Evolutionary conservation across 2,113 vertebrate genomes (phyloP).

Genomic region (Sylvia atricapilla): DNA sequence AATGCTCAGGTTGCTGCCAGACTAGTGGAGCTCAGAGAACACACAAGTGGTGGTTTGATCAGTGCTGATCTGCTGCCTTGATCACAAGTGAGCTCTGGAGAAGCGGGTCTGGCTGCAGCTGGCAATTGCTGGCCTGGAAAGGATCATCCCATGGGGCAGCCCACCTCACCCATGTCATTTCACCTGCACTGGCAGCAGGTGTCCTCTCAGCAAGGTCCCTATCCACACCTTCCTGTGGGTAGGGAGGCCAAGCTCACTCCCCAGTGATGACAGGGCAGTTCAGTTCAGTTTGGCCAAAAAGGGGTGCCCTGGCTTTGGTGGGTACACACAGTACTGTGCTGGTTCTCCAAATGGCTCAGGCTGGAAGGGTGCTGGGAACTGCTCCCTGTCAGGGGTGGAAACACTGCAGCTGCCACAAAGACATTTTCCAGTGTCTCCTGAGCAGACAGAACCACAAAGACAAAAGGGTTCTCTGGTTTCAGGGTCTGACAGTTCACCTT

Average conservation of each 20-base stretch:
- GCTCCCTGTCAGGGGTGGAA: neutral
- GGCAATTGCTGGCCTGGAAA: neutral
- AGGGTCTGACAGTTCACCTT: neutral
- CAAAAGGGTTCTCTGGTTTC: neutral
- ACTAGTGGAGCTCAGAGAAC: neutral
- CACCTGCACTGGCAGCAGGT: neutral
- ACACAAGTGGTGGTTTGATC: neutral
- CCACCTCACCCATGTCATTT: neutral
- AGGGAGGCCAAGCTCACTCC: neutral
- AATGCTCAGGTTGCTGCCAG: neutral
- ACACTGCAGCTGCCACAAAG: neutral
- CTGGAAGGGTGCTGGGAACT: neutral
- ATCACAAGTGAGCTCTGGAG: neutral
- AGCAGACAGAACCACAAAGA: neutral
- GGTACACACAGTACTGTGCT: fast-evolving
- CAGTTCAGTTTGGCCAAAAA: neutral
- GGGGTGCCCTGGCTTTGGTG: neutral
- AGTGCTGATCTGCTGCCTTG: neutral
- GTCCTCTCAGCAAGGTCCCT: neutral
- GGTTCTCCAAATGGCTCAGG: neutral
- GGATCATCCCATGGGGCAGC: neutral
- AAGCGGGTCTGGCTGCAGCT: neutral
- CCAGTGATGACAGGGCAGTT: too few relatives aligned
- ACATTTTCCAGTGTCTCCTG: neutral
- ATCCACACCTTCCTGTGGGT: fast-evolving